Evolutionary conservation across 2,797 vertebrate genomes (phyloP).

Genomic region (Epinephelus coioides): DNA sequence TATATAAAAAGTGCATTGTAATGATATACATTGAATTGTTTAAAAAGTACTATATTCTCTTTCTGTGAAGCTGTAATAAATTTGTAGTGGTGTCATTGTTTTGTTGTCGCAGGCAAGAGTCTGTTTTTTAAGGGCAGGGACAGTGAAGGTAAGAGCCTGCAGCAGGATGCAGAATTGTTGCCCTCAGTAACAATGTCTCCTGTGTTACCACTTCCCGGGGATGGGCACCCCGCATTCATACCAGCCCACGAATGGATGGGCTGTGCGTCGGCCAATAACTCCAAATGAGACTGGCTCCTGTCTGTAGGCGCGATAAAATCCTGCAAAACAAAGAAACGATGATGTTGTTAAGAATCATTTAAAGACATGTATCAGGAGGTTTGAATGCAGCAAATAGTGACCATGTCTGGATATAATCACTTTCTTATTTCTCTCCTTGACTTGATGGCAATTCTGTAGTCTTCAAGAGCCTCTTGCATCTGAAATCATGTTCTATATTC

Average conservation of each 20-base stretch:
- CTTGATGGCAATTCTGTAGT: not conserved
- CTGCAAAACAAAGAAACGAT: constrained; percentile 78
- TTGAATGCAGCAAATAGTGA: not conserved
- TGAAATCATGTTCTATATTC: not conserved
- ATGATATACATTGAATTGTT: constrained; percentile 82
- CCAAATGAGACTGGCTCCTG: constrained; percentile 96
- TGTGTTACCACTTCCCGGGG: constrained; percentile 96
- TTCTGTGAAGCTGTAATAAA: constrained; percentile 79
- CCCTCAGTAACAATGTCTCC: constrained; percentile 58
- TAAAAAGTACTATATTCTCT: constrained; percentile 86
- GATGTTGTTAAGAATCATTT: constrained; percentile 11
- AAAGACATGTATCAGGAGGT: not conserved
- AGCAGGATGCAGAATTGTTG: constrained; percentile 70
- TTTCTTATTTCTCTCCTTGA: constrained; percentile 7
- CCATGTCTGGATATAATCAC: not conserved
- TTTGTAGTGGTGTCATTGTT: constrained; percentile 71
- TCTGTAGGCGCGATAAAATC: constrained; percentile 94
- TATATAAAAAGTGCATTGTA: constrained; percentile 86
- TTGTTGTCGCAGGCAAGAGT: constrained; percentile 77
- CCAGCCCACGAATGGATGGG: constrained; percentile 96
- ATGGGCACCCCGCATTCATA: constrained; percentile 98
- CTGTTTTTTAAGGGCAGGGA: constrained; percentile 69
- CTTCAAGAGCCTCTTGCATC: not conserved
- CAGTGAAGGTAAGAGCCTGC: constrained; percentile 63
- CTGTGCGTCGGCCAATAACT: constrained; percentile 91